Percentiles rank a stretch among this genome's conserved stretches.
These are phyloP conservation scores for Anas flavirostris DNA, from an alignment of 2,797 vertebrate genomes.

Conservation along the genomic window DNA sequence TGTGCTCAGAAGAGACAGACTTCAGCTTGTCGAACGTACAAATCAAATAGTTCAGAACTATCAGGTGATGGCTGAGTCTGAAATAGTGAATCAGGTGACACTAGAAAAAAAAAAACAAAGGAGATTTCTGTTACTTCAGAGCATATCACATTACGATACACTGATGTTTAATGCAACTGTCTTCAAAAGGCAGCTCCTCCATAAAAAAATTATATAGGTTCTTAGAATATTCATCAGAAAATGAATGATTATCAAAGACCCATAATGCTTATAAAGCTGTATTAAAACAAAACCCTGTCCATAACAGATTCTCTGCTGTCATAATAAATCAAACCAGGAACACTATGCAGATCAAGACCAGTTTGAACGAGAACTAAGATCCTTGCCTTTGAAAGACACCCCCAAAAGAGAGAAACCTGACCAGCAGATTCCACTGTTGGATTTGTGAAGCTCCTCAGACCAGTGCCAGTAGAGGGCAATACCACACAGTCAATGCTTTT, in stretches of 20 bases:
- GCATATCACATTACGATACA: rapidly evolving
- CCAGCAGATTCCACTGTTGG: background rate
- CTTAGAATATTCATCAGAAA: background rate
- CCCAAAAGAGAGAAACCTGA: background rate
- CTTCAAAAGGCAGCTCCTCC: background rate
- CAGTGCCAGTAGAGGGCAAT: slow-evolving; percentile 39
- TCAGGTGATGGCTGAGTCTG: slow-evolving; percentile 82
- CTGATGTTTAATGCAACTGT: background rate
- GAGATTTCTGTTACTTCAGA: slow-evolving; percentile 4
- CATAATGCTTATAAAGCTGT: background rate
- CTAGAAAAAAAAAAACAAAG: slow-evolving; percentile 69
- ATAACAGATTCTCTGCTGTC: background rate
- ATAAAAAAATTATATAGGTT: background rate
- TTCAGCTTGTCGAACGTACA: slow-evolving; percentile 76
- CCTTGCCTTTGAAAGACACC: background rate
- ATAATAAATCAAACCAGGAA: background rate
- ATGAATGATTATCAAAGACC: background rate
- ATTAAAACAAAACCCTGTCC: background rate
- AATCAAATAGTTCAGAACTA: slow-evolving; percentile 74
- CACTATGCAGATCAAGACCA: background rate
- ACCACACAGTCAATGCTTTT: background rate
- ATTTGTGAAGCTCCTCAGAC: background rate
- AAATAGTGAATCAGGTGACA: slow-evolving; percentile 82
- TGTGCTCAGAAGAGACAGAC: slow-evolving; percentile 57
- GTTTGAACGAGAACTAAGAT: rapidly evolving